Evolutionary conservation across 2,797 vertebrate species (phyloP).

Genomic region (Labroides dimidiatus): DNA sequence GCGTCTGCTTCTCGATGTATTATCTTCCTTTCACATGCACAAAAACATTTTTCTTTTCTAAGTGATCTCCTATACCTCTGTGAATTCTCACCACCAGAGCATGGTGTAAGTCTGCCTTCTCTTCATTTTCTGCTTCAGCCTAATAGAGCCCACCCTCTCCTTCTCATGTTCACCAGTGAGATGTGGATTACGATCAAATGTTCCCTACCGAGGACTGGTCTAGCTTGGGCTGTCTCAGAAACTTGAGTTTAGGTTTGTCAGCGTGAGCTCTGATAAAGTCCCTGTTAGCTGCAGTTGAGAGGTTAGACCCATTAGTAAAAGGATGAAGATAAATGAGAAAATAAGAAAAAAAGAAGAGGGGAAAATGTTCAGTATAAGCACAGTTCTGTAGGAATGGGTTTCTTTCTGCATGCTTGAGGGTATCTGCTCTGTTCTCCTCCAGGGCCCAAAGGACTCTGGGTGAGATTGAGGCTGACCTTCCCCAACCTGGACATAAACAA

Average conservation of each 20-base stretch:
- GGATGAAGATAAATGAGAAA: conserved; percentile 19
- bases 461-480: background rate
- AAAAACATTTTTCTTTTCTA: background rate
- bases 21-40: too few relatives aligned
- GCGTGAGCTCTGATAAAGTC: conserved; percentile 47
- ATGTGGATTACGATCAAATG: conserved; percentile 51
- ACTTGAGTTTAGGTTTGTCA: conserved; percentile 43
- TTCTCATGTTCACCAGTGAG: conserved; percentile 59
- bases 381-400: conserved; percentile 1
- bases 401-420: background rate
- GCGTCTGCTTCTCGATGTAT: background rate
- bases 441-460: background rate
- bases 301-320: conserved; percentile 25
- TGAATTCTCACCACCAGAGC: conserved; percentile 19
- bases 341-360: conserved; percentile 29
- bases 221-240: conserved; percentile 20
- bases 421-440: background rate
- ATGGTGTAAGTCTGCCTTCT: conserved; percentile 45
- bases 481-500: background rate
- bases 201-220: conserved; percentile 42
- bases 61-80: conserved; percentile 7
- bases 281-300: conserved; percentile 36
- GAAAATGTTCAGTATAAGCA: background rate
- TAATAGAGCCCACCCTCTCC: conserved; percentile 52
- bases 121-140: conserved; percentile 56